phyloP scores from a whole-genome alignment of 2,797 vertebrate genomes.

The Sebastes paucispinis region DNA sequence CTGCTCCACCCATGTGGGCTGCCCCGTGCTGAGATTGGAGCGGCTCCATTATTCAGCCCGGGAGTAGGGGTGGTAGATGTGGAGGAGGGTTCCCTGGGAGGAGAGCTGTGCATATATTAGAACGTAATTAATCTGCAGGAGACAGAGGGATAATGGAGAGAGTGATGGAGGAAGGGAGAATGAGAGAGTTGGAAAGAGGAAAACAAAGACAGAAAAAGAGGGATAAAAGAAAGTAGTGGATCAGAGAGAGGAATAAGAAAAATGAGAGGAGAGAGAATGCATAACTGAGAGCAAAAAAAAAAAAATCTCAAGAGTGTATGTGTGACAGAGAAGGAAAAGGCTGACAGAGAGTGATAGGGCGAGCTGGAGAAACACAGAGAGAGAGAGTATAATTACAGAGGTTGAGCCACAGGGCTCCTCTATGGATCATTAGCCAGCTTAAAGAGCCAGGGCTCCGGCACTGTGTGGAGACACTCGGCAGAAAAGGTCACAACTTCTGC shows the following conservation, averaged over 20 bases:
- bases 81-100: slow-evolving; percentile 52
- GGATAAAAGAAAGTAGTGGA: slow-evolving; percentile 27
- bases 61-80: slow-evolving; percentile 32
- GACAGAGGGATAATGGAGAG: slow-evolving; percentile 16
- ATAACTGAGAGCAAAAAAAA: not conserved
- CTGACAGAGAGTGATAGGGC: slow-evolving; percentile 55
- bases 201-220: slow-evolving; percentile 24
- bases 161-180: not conserved
- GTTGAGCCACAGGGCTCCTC: slow-evolving; percentile 67
- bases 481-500: slow-evolving; percentile 65
- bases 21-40: slow-evolving; percentile 48
- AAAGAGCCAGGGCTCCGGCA: slow-evolving; percentile 55
- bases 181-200: not conserved
- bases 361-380: slow-evolving; percentile 16
- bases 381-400: slow-evolving; percentile 69
- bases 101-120: slow-evolving; percentile 58
- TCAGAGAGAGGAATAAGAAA: slow-evolving; percentile 2
- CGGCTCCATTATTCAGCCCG: slow-evolving; percentile 39
- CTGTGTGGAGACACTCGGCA: slow-evolving; percentile 30
- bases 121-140: slow-evolving; percentile 68
- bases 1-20: slow-evolving; percentile 52
- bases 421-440: slow-evolving; percentile 72
- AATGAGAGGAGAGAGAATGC: not conserved
- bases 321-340: slow-evolving; percentile 24
- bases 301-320: not conserved